Percentiles rank a stretch among this genome's conserved stretches.
Conservation (phyloP, 2,797 vertebrate genomes). For the Megalops cyprinoides region DNA sequence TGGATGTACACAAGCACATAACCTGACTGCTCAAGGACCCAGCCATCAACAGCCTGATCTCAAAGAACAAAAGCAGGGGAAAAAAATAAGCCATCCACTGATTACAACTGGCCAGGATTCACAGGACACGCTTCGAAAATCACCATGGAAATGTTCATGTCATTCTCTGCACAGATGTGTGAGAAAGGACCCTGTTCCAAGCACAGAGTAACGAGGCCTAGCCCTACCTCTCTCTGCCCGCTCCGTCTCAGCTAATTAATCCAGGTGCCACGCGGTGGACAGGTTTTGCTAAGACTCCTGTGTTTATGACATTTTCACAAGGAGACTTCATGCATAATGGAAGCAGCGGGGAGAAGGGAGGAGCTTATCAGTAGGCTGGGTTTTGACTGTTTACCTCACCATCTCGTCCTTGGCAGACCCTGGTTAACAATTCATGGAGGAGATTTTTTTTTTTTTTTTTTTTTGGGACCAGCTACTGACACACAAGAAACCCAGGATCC, state of each 20-base stretch:
- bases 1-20: too few species aligned
- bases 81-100: too few species aligned
- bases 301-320: constrained; percentile 69
- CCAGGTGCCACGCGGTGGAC: constrained; percentile 31
- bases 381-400: constrained; percentile 70
- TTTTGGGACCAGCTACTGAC: constrained; percentile 49
- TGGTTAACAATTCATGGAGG: constrained; percentile 70
- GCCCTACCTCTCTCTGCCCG: neutral
- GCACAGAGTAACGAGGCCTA: too few species aligned
- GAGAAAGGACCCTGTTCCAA: too few species aligned
- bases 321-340: constrained; percentile 63
- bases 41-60: too few species aligned
- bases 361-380: constrained; percentile 66
- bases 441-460: constrained; percentile 51
- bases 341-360: constrained; percentile 52
- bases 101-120: too few species aligned
- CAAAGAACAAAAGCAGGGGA: too few species aligned
- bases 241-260: constrained; percentile 51
- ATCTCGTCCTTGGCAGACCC: constrained; percentile 62
- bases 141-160: too few species aligned
- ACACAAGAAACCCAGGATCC: constrained; percentile 59
- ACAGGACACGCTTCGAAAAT: too few species aligned
- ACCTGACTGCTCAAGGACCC: too few species aligned
- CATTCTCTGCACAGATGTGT: too few species aligned
- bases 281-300: constrained; percentile 57